These are phyloP conservation scores for Electrona antarctica DNA, from an alignment of 2,113 vertebrate genomes.

Conservation along the genomic window DNA sequence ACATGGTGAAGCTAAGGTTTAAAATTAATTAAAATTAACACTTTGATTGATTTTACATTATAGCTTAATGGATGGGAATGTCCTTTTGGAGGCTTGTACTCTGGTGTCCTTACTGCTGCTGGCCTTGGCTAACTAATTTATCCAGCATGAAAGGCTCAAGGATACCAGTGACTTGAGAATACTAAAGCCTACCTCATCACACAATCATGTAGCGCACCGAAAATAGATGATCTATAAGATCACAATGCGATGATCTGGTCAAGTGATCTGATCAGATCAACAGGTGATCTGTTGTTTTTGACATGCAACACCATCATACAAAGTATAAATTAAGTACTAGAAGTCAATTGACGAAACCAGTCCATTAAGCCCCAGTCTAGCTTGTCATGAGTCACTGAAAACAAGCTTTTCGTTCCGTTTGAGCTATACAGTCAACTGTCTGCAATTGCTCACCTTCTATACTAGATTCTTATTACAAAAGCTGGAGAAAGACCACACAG, in stretches of 20 bases:
- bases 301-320: no score
- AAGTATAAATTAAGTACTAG: not conserved
- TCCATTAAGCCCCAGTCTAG: conserved; percentile 16
- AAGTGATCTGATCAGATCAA: no score
- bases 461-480: conserved; percentile 52
- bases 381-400: conserved; percentile 15
- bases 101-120: not conserved
- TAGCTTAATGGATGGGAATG: not conserved
- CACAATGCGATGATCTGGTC: no score
- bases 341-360: conserved; percentile 25
- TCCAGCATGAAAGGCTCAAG: conserved; percentile 24
- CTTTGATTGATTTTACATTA: no score
- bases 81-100: not conserved
- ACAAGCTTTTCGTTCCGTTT: conserved; percentile 33
- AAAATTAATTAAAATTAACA: no score
- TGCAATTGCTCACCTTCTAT: conserved; percentile 34
- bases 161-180: conserved; percentile 28
- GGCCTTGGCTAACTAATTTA: conserved; percentile 22
- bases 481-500: conserved; percentile 36
- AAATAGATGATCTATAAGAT: no score
- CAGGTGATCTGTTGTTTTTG: no score
- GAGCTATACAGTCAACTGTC: conserved; percentile 25
- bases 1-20: no score
- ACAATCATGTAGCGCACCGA: no score
- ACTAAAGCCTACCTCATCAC: conserved; percentile 1